Evolutionary conservation across 2,797 vertebrate genomes (phyloP).

Genomic region (Tiaroga cobitis): DNA sequence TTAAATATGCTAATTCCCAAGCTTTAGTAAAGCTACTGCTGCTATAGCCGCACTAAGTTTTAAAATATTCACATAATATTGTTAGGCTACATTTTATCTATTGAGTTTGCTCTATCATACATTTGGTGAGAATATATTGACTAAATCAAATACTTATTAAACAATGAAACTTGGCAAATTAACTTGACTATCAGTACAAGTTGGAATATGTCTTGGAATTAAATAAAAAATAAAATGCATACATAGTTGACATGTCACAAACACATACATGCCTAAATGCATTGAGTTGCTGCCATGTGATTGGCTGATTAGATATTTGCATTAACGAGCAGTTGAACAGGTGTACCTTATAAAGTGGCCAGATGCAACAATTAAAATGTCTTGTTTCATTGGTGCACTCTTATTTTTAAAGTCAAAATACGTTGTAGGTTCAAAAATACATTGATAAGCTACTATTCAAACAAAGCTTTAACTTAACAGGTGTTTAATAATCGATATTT

Average conservation of each 20-base stretch:
- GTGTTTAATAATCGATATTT: background rate
- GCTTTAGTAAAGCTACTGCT: background rate
- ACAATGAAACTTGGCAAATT: background rate
- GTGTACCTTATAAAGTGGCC: too few relatives aligned
- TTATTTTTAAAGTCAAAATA: background rate
- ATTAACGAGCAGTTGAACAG: too few relatives aligned
- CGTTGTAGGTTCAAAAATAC: background rate
- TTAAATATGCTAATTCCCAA: background rate
- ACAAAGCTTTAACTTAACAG: background rate
- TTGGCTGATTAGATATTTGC: too few relatives aligned
- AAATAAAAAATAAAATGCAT: background rate
- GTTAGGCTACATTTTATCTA: background rate
- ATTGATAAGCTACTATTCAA: slow-evolving; percentile 12
- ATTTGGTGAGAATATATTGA: background rate
- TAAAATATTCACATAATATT: background rate
- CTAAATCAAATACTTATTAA: background rate
- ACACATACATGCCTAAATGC: too few relatives aligned
- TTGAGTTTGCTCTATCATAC: background rate
- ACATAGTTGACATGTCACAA: too few relatives aligned
- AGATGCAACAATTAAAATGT: background rate
- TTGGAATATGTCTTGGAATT: background rate
- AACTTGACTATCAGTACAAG: background rate
- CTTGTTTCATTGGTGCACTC: background rate
- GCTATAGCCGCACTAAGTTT: background rate
- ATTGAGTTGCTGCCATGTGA: too few relatives aligned